phyloP scores from a whole-genome alignment of 2,888 invertebrate genomes.

The Ophioninae sp. region DNA sequence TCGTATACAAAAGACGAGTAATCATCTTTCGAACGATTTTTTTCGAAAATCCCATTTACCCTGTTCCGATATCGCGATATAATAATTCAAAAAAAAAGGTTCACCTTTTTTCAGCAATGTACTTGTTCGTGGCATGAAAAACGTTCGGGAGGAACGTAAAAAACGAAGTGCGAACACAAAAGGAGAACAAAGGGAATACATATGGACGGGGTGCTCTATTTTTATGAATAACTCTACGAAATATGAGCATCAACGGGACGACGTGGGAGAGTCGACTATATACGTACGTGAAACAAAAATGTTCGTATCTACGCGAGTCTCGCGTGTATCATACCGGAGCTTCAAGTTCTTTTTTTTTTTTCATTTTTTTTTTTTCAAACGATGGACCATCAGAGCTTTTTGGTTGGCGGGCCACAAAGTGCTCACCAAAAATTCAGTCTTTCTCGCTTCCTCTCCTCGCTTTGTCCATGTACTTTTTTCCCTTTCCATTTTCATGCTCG shows the following conservation, averaged over 20 bases:
- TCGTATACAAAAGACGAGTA: too few species aligned
- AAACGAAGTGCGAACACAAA: neutral
- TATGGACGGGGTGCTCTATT: conserved; percentile 19
- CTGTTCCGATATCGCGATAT: too few species aligned
- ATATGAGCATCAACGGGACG: conserved; percentile 19
- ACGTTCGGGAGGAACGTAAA: neutral
- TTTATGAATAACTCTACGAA: conserved; percentile 20
- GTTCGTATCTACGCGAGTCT: conserved; percentile 1
- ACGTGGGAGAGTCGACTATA: conserved; percentile 36
- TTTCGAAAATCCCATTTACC: too few species aligned
- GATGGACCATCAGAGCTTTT: conserved; percentile 17
- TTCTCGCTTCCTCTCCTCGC: conserved; percentile 12
- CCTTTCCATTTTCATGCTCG: conserved; percentile 13
- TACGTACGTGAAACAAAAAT: neutral
- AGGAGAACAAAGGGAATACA: neutral
- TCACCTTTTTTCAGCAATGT: too few species aligned
- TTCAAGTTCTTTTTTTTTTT: neutral
- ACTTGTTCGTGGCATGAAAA: neutral
- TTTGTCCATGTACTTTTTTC: conserved; percentile 11
- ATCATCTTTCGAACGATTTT: too few species aligned
- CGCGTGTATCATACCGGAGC: conserved; percentile 16
- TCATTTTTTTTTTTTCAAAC: conserved; percentile 9
- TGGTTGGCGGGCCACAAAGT: conserved; percentile 30
- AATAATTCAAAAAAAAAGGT: too few species aligned
- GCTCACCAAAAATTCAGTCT: conserved; percentile 36